Evolutionary conservation across 2,888 invertebrate species (phyloP).

Genomic region (Cancer borealis): DNA sequence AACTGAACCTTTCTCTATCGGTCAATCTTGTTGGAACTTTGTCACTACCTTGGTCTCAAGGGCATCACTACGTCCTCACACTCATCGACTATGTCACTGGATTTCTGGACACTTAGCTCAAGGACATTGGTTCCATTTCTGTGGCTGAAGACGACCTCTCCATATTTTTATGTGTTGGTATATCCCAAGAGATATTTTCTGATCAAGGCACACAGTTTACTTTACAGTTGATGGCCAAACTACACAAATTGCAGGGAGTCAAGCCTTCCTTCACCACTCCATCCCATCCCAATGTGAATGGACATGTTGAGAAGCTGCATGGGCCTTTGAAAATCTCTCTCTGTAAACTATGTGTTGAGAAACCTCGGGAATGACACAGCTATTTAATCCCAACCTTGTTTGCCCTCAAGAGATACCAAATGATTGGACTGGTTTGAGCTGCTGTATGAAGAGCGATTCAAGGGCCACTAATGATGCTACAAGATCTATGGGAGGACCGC

Average conservation of each 20-base stretch:
- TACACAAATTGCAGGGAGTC: conserved; percentile 26
- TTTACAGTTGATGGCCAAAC: conserved; percentile 12
- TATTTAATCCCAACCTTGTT: conserved; percentile 43
- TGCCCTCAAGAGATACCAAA: conserved; percentile 47
- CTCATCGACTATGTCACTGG: conserved; percentile 41
- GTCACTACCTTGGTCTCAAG: not conserved
- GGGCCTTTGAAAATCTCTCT: not conserved
- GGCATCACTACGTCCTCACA: not conserved
- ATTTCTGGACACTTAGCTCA: conserved; percentile 37
- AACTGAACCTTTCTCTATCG: conserved; percentile 38
- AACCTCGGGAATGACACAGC: conserved; percentile 23
- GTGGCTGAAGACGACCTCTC: conserved; percentile 33
- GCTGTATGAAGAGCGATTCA: not conserved
- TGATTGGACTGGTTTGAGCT: not conserved
- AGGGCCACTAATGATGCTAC: not conserved
- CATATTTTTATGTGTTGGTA: not conserved
- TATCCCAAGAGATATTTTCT: not conserved
- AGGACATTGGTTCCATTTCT: conserved; percentile 26
- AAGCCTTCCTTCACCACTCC: conserved; percentile 38
- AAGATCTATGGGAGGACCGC: conserved; percentile 34
- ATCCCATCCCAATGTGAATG: not conserved
- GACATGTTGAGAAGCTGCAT: not conserved
- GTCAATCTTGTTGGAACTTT: conserved; percentile 49
- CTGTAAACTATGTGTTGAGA: conserved; percentile 31
- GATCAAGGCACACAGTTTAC: not conserved